phyloP scores from a whole-genome alignment of 2,797 vertebrate genomes.

The Eulemur rubriventer region DNA sequence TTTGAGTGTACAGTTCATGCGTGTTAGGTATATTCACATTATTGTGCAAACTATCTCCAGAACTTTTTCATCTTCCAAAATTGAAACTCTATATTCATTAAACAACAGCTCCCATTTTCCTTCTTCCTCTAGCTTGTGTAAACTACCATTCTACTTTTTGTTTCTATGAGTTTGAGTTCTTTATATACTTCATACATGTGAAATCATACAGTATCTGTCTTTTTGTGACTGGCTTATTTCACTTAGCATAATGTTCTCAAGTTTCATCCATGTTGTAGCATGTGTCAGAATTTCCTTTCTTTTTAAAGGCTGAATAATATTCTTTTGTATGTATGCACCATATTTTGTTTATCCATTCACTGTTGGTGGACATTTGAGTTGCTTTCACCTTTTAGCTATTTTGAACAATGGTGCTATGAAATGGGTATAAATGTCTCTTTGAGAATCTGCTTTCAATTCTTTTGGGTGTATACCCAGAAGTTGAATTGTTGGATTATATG shows the following conservation, averaged over 20 bases:
- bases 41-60: background rate
- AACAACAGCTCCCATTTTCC: background rate
- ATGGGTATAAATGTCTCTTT: background rate
- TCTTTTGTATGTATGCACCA: background rate
- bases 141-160: background rate
- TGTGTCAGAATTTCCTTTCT: background rate
- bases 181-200: background rate
- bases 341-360: background rate
- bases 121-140: background rate
- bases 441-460: background rate
- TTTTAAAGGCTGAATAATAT: background rate
- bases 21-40: background rate
- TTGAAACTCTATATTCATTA: background rate
- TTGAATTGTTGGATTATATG: background rate
- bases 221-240: background rate
- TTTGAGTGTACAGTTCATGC: background rate
- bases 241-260: background rate
- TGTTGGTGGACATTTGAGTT: background rate
- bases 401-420: background rate
- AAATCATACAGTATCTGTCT: background rate
- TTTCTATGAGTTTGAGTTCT: background rate
- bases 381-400: background rate
- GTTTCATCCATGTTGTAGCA: background rate
- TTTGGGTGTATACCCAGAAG: background rate
- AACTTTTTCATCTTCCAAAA: background rate